Evolutionary conservation across 2,888 invertebrate species (phyloP).

Genomic region (Erebia aethiops): DNA sequence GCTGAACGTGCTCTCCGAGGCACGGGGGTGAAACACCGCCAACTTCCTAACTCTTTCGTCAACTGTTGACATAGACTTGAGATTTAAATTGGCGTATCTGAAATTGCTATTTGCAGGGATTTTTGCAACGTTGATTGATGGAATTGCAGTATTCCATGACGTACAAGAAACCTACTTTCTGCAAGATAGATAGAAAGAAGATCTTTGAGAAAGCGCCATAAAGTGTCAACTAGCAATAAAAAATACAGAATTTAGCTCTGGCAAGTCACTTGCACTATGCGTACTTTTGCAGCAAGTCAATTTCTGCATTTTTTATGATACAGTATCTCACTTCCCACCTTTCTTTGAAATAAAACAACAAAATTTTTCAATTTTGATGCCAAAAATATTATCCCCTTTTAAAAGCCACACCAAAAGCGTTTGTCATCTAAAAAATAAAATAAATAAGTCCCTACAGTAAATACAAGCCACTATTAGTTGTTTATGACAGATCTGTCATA

Average conservation of each 20-base stretch:
- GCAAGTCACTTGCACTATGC: too few species aligned
- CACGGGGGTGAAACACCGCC: too few species aligned
- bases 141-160: neutral
- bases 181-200: neutral
- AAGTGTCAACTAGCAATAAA: too few species aligned
- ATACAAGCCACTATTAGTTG: slow-evolving; percentile 21
- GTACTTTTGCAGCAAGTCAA: too few species aligned
- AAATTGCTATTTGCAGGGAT: neutral
- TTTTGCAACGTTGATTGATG: neutral
- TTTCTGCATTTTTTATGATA: too few species aligned
- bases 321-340: too few species aligned
- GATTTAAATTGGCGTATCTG: neutral
- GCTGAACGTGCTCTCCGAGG: too few species aligned
- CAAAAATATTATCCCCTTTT: neutral
- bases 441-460: slow-evolving; percentile 11
- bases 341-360: too few species aligned
- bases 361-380: too few species aligned
- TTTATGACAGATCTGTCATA: slow-evolving; percentile 22
- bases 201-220: too few species aligned
- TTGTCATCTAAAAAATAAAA: slow-evolving; percentile 1
- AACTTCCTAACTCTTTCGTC: too few species aligned
- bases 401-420: neutral
- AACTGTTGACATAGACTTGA: neutral
- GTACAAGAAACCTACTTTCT: neutral
- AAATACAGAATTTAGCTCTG: too few species aligned